Evolutionary conservation across 2,888 invertebrate species (phyloP).

Genomic region (Megamerina dolium): DNA sequence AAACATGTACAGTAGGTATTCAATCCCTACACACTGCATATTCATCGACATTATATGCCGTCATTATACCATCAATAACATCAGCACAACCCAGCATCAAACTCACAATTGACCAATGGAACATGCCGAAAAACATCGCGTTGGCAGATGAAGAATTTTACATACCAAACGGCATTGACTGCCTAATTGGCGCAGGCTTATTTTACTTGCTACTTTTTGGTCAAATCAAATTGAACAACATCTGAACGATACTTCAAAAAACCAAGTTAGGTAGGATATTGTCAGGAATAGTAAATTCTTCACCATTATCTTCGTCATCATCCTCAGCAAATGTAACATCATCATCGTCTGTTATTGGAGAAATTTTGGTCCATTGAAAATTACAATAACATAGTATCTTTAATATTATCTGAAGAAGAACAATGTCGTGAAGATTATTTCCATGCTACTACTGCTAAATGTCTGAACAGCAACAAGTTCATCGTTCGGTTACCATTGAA

Average conservation of each 20-base stretch:
- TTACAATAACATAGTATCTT: not conserved
- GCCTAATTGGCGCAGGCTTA: constrained; percentile 10
- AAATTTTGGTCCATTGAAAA: constrained; percentile 4
- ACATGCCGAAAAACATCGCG: too few relatives aligned
- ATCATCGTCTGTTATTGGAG: not conserved
- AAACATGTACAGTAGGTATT: too few relatives aligned
- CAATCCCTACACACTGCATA: too few relatives aligned
- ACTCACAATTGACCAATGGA: too few relatives aligned
- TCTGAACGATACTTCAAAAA: constrained; percentile 15
- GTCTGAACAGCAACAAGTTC: too few relatives aligned
- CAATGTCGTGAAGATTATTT: constrained; percentile 1
- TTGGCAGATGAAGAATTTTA: constrained; percentile 19
- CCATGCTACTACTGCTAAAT: too few relatives aligned
- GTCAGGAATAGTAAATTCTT: constrained; percentile 8
- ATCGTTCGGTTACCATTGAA: not conserved
- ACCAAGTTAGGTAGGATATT: constrained; percentile 12
- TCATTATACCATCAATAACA: too few relatives aligned
- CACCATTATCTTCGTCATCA: not conserved
- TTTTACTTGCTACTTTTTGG: constrained; percentile 3
- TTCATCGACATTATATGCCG: too few relatives aligned
- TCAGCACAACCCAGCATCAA: too few relatives aligned
- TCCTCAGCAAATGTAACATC: not conserved
- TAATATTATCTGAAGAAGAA: constrained; percentile 1
- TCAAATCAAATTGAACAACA: constrained; percentile 3
- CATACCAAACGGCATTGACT: constrained; percentile 8